These are phyloP conservation scores for Diacarnus erythraeanus DNA, from an alignment of 37 sponge, comb jelly and placozoan genomes.

Conservation along the genomic window DNA sequence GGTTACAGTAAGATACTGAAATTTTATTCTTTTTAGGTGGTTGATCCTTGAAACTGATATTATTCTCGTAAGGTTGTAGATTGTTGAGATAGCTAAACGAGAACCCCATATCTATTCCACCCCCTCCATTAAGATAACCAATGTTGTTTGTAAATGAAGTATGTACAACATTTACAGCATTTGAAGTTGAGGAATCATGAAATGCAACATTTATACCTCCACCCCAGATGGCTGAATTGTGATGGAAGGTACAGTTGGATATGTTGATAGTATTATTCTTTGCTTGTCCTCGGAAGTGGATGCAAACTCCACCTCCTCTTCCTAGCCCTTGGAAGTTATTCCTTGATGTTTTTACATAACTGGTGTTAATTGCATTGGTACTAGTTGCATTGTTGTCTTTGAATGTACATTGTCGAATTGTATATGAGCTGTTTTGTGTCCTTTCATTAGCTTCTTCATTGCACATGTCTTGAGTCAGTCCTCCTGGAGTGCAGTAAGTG, in stretches of 20 bases:
- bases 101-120: background rate
- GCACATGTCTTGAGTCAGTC: background rate
- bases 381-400: background rate
- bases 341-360: background rate
- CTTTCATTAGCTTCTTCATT: background rate
- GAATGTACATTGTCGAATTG: background rate
- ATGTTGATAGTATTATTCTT: background rate
- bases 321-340: background rate
- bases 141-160: background rate
- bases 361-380: background rate
- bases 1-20: background rate
- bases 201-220: background rate
- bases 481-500: background rate
- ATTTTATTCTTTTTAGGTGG: background rate
- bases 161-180: background rate
- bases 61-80: too few relatives aligned
- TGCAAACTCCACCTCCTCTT: conserved; percentile 18
- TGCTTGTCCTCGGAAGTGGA: background rate
- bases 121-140: background rate
- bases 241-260: background rate
- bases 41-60: too few relatives aligned
- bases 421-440: background rate
- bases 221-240: conserved; percentile 3
- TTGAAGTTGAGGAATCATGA: background rate
- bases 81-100: background rate